Conservation (phyloP, 1,140 invertebrate genomes). For the Drosophila littoralis region DNA sequence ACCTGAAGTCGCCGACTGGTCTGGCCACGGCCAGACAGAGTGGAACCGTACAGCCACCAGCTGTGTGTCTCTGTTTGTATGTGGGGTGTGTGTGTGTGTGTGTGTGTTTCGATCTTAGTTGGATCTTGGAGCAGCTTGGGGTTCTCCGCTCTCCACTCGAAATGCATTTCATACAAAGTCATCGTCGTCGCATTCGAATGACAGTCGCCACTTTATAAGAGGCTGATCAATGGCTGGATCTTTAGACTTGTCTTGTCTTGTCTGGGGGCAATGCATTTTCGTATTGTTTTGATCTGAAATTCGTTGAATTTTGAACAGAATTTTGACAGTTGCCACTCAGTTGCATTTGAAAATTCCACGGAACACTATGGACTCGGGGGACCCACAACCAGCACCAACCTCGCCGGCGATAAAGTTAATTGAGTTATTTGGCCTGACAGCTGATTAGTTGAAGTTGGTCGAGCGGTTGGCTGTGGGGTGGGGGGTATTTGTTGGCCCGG, state of each 20-base stretch:
- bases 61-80: conserved; percentile 39
- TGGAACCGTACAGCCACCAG: conserved; percentile 69
- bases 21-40: conserved; percentile 70
- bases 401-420: conserved; percentile 69
- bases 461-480: background rate
- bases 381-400: background rate
- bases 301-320: conserved; percentile 76
- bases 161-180: conserved; percentile 76
- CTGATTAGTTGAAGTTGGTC: conserved; percentile 70
- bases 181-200: conserved; percentile 65
- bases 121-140: conserved; percentile 17
- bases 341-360: conserved; percentile 70
- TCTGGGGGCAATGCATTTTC: conserved; percentile 72
- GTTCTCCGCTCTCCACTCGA: conserved; percentile 45
- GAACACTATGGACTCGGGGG: conserved; percentile 44
- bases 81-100: conserved; percentile 9
- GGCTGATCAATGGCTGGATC: conserved; percentile 70
- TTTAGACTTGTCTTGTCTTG: conserved; percentile 64
- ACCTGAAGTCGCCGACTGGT: conserved; percentile 65
- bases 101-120: conserved; percentile 17
- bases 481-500: background rate
- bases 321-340: conserved; percentile 77
- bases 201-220: conserved; percentile 80
- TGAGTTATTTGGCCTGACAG: conserved; percentile 78
- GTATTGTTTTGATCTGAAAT: conserved; percentile 80